phyloP scores from a whole-genome alignment of 2,113 vertebrate genomes.

The Catagonus wagneri region DNA sequence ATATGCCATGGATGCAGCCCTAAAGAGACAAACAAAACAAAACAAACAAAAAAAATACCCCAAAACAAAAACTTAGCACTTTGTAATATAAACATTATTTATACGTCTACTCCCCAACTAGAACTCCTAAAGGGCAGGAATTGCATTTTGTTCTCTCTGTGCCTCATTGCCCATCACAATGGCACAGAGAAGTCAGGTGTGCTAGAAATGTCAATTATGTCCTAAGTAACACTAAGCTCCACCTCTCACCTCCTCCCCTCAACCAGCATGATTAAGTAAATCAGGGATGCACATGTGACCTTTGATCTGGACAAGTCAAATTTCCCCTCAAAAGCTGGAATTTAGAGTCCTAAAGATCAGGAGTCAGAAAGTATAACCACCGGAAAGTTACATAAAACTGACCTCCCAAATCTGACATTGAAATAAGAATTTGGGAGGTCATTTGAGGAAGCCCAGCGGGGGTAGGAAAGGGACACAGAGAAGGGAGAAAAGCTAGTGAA shows the following conservation, averaged over 20 bases:
- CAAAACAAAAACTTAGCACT: background rate
- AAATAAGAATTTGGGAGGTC: background rate
- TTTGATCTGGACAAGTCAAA: background rate
- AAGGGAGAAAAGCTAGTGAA: background rate
- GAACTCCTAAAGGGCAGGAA: background rate
- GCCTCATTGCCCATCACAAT: background rate
- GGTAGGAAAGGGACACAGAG: background rate
- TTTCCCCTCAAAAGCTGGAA: background rate
- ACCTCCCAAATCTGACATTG: background rate
- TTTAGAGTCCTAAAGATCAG: background rate
- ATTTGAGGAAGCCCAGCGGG: background rate
- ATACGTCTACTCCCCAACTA: background rate
- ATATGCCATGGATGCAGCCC: too few species aligned
- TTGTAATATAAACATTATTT: background rate
- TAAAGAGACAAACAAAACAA: too few species aligned
- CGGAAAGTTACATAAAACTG: background rate
- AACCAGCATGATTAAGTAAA: background rate
- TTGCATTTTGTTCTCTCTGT: background rate
- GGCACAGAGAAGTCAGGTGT: background rate
- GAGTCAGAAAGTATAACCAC: background rate
- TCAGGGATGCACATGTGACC: background rate
- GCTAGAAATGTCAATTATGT: background rate
- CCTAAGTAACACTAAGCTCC: background rate
- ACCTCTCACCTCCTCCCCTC: too few species aligned
- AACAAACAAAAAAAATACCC: too few species aligned